Percentiles rank a stretch among this genome's conserved stretches.
These are phyloP conservation scores for Deilephila elpenor DNA, from an alignment of 2,888 invertebrate species.

Conservation along the genomic window DNA sequence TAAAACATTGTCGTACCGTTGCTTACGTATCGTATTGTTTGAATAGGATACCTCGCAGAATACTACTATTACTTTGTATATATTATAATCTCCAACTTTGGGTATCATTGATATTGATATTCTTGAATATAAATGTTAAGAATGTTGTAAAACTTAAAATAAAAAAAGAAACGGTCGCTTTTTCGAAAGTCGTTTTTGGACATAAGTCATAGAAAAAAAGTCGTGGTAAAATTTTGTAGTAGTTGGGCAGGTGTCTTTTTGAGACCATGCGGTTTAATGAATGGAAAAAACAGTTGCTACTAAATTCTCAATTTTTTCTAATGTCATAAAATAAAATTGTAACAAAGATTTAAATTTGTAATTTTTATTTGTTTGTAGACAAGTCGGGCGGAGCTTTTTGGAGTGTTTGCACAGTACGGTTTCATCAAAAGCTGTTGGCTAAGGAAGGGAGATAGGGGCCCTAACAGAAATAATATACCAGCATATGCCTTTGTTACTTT, in stretches of 20 bases:
- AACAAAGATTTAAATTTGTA: background rate
- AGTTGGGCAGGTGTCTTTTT: background rate
- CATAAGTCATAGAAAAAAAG: background rate
- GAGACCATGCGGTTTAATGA: no score
- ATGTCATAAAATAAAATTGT: no score
- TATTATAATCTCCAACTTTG: background rate
- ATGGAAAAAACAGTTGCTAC: no score
- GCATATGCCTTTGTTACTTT: slow-evolving; percentile 85
- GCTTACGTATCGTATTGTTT: background rate
- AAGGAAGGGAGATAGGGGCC: slow-evolving; percentile 73
- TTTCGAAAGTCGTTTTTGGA: background rate
- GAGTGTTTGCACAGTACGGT: slow-evolving; percentile 84
- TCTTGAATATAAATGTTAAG: background rate
- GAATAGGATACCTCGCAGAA: no score
- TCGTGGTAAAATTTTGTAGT: background rate
- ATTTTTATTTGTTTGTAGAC: slow-evolving; percentile 68
- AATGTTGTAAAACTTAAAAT: background rate
- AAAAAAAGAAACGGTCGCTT: background rate
- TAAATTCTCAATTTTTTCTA: no score
- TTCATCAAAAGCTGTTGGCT: slow-evolving; percentile 84
- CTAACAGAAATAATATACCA: slow-evolving; percentile 58
- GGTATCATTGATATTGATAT: background rate
- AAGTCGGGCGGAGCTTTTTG: slow-evolving; percentile 79
- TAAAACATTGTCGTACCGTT: background rate
- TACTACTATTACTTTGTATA: background rate